A percentile compares a stretch with the other conserved stretches of the same genome.
These are phyloP conservation scores for Nannobrachium achirus DNA, from an alignment of 2,113 vertebrate genomes.

Conservation along the genomic window DNA sequence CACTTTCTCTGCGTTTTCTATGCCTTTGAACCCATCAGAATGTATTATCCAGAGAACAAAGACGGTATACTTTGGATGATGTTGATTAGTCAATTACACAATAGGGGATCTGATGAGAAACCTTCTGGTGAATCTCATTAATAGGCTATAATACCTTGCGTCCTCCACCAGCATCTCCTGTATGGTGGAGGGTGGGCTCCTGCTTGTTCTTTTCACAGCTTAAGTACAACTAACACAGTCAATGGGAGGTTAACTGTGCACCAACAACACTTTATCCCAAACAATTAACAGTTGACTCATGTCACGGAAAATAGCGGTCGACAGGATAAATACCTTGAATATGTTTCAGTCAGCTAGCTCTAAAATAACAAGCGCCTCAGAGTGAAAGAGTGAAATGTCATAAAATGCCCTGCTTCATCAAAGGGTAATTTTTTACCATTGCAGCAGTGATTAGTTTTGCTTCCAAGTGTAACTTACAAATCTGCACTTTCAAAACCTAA, in stretches of 20 bases:
- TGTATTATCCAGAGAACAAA: conserved; percentile 68
- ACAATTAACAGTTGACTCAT: no score
- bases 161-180: conserved; percentile 29
- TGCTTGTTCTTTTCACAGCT: conserved; percentile 14
- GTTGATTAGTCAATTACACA: conserved; percentile 69
- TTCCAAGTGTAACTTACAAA: no score
- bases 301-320: no score
- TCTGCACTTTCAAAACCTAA: no score
- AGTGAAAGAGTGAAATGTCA: conserved; percentile 1
- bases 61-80: conserved; percentile 60
- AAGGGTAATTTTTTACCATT: no score
- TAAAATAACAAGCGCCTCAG: not conserved
- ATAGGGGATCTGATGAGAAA: conserved; percentile 60
- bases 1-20: conserved; percentile 52
- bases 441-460: no score
- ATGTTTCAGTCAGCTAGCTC: not conserved
- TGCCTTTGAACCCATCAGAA: conserved; percentile 72
- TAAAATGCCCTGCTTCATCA: not conserved
- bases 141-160: conserved; percentile 44
- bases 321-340: conserved; percentile 1
- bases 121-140: conserved; percentile 55
- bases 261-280: no score
- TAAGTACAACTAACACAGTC: not conserved
- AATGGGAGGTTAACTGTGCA: no score
- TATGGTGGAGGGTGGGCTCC: no score